These are phyloP conservation scores for Elgaria multicarinata DNA, from an alignment of 2,113 vertebrate genomes.

Conservation along the genomic window DNA sequence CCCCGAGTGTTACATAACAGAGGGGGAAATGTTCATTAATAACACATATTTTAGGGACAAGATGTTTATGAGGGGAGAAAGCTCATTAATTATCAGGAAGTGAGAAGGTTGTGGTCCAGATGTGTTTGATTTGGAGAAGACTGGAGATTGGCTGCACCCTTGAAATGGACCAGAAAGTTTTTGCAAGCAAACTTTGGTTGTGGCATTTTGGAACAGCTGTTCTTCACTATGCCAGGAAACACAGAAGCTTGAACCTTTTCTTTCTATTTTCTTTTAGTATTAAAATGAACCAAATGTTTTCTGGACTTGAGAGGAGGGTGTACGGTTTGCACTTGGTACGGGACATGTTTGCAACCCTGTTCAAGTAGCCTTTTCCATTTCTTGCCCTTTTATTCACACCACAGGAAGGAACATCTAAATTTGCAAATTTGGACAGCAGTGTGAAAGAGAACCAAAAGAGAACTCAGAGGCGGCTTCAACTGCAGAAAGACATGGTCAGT, in stretches of 20 bases:
- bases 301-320: not conserved
- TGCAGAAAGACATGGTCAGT: conserved; percentile 92
- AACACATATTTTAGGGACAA: not conserved
- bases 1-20: conserved; percentile 1
- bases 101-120: not conserved
- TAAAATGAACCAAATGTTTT: not conserved
- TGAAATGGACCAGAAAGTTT: not conserved
- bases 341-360: not conserved
- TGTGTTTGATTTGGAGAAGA: conserved; percentile 13
- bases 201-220: conserved; percentile 15
- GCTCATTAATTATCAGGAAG: not conserved
- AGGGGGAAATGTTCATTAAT: conserved; percentile 29
- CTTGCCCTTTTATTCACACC: conserved; percentile 28
- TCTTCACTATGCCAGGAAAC: not conserved
- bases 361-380: not conserved
- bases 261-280: not conserved
- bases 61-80: conserved; percentile 1
- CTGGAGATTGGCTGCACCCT: not conserved
- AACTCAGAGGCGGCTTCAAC: conserved; percentile 88
- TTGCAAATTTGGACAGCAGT: conserved; percentile 90
- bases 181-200: conserved; percentile 18
- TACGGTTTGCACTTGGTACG: not conserved
- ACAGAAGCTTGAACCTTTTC: fast-evolving
- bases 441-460: conserved; percentile 96
- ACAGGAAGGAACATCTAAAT: conserved; percentile 97